Evolutionary conservation across 2,888 invertebrate genomes (phyloP).

Genomic region (Pachymerium ferrugineum): DNA sequence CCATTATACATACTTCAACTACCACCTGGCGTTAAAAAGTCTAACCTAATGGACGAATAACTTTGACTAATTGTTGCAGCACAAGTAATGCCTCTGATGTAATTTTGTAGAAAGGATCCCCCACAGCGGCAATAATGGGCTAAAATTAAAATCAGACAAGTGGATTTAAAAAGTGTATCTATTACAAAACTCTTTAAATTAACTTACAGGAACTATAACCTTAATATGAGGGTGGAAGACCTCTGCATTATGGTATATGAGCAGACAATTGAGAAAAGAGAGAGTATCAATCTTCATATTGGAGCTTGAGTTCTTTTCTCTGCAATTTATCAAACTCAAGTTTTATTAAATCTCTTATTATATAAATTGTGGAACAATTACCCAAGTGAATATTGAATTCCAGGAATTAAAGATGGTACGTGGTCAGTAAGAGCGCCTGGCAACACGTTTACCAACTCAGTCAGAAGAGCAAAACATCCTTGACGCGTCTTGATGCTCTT

Average conservation of each 20-base stretch:
- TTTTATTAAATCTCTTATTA: neutral
- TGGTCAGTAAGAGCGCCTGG: constrained; percentile 74
- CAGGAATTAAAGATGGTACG: constrained; percentile 76
- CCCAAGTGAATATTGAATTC: constrained; percentile 78
- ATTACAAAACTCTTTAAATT: neutral
- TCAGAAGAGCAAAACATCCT: constrained; percentile 82
- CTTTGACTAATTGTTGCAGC: constrained; percentile 87
- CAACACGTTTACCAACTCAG: constrained; percentile 80
- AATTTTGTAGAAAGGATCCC: constrained; percentile 97
- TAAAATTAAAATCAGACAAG: constrained; percentile 40
- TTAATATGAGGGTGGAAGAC: constrained; percentile 76
- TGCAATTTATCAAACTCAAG: constrained; percentile 42
- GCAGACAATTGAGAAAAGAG: constrained; percentile 77
- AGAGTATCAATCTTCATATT: constrained; percentile 98
- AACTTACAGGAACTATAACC: constrained; percentile 60
- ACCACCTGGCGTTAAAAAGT: constrained; percentile 21
- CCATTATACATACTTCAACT: neutral
- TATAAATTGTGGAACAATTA: constrained; percentile 41
- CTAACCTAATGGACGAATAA: constrained; percentile 76
- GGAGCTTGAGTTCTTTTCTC: constrained; percentile 88
- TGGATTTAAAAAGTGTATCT: neutral
- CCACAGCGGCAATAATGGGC: constrained; percentile 80
- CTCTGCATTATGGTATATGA: constrained; percentile 70
- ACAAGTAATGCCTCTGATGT: constrained; percentile 92
- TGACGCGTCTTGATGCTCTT: constrained; percentile 83